Evolutionary conservation across 2,113 vertebrate genomes (phyloP), one percentile per base, ranked within the genome.

Genomic region (Bos javanicus): DNA sequence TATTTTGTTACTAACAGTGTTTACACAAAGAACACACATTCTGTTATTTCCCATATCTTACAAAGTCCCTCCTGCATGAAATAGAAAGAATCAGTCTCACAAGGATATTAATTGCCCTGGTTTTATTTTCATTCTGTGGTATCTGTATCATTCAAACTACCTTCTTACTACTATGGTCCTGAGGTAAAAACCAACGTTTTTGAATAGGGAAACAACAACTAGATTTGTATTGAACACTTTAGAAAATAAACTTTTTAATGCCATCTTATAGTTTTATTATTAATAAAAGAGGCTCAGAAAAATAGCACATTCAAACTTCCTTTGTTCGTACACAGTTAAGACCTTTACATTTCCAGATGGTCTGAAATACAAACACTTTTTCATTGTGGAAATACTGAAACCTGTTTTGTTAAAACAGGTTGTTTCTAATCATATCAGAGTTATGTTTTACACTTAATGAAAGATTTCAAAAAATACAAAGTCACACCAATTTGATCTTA

Each of bases 221-320:
- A 33, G 23, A 84, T 94, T 80, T 95, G 9, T 92, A 57, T 60
- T 67, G 36, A 87, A 52, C 56, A 90, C 25, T 82, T 93, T n/a
- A 93, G 78, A 80, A 96, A 74, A 86, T 16, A 85, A 82, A 71
- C n/a, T 83, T 50, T 88, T 60, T 81, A 85, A 85, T 95, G 74
- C 26, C 26, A 76, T 48, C 64, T 95, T 94, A 12, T 48, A 90
- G 59, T 57, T 82, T 97, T 94, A 43, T 76, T 76, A 26, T 76
- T 91, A 94, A 95, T 96, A 81, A 89, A 95, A 90, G 84, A 92
- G 26, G 83, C 80, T 92, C 91, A 92, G 85, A 96, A 97, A 97
- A 95, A 83, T 33, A 92, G n/a, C 36, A 84, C 62, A n/a, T 54
- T 84, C 62, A 93, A 83, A 95, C 43, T 96, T 88, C 14, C n/a